A percentile compares a stretch with the other conserved stretches of the same genome.
Conservation (phyloP, 92 coral and sea anemone genomes). For the Scolanthus callimorphus region DNA sequence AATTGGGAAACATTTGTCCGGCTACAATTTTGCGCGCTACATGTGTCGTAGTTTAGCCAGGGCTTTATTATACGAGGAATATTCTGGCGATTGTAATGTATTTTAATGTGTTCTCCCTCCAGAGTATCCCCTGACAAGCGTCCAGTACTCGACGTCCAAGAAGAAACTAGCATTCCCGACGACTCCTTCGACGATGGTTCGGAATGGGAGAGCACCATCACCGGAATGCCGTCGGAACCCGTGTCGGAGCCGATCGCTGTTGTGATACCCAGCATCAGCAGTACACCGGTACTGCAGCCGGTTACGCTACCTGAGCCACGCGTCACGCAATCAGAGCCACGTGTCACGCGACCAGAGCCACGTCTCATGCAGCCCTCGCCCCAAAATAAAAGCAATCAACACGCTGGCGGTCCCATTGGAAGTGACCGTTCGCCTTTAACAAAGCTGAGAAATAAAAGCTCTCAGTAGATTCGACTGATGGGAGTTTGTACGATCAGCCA, state of each 20-base stretch:
- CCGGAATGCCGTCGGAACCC: slow-evolving; percentile 27
- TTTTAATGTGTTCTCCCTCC: too few relatives aligned
- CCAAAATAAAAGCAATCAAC: slow-evolving; percentile 12
- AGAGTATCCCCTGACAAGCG: slow-evolving; percentile 28
- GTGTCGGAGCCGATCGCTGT: slow-evolving; percentile 10
- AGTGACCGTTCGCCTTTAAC: slow-evolving; percentile 39
- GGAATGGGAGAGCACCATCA: slow-evolving; percentile 52
- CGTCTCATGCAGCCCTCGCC: background rate
- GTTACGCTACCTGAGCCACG: slow-evolving; percentile 4
- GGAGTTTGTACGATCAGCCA: slow-evolving; percentile 76
- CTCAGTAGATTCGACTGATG: slow-evolving; percentile 59
- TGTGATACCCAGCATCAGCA: slow-evolving; percentile 3
- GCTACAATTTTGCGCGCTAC: too few relatives aligned
- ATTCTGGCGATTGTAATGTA: too few relatives aligned
- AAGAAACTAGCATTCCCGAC: slow-evolving; percentile 38
- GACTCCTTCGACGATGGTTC: slow-evolving; percentile 41
- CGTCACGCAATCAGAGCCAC: slow-evolving; percentile 1
- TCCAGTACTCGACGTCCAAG: slow-evolving; percentile 49
- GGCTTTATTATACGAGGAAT: too few relatives aligned
- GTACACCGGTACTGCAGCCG: slow-evolving; percentile 3
- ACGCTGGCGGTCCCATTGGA: background rate
- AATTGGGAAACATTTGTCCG: too few relatives aligned
- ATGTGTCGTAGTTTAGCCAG: too few relatives aligned
- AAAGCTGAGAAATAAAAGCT: slow-evolving; percentile 50
- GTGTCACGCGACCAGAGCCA: background rate